These are phyloP conservation scores for Acanthisitta chloris DNA, from an alignment of 2,113 vertebrate genomes.

Conservation along the genomic window DNA sequence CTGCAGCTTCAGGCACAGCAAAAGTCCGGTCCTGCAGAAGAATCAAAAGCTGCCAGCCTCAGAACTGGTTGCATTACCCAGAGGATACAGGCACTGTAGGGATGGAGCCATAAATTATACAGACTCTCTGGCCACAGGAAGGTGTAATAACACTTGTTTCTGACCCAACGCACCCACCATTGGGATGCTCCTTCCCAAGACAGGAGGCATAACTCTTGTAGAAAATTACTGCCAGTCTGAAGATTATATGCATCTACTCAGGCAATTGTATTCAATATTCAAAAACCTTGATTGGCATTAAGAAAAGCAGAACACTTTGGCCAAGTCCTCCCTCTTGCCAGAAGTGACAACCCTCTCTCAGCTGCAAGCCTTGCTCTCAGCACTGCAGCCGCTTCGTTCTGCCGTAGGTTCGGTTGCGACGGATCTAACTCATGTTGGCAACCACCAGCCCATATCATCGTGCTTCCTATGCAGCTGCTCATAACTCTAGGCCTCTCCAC, in stretches of 20 bases:
- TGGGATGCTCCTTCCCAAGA: background rate
- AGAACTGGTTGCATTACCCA: background rate
- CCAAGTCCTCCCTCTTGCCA: background rate
- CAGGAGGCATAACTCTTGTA: background rate
- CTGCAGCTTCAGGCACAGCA: background rate
- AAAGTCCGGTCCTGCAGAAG: background rate
- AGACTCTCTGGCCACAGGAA: background rate
- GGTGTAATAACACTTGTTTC: background rate
- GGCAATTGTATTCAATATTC: background rate
- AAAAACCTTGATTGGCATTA: background rate
- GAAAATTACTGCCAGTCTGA: background rate
- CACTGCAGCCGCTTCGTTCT: background rate
- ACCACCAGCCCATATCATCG: background rate
- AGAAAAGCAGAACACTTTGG: background rate
- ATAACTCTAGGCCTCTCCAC: background rate
- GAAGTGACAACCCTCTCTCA: background rate
- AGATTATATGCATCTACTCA: background rate
- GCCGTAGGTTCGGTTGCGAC: background rate
- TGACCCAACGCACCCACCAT: rapidly evolving
- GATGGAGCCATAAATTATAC: background rate
- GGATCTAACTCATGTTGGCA: background rate
- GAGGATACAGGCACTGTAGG: too few relatives aligned
- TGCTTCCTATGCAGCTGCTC: slow-evolving; percentile 20
- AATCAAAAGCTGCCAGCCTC: background rate
- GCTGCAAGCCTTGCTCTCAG: background rate